Evolutionary conservation across 2,113 vertebrate species (phyloP).

Genomic region (Xiphias gladius): DNA sequence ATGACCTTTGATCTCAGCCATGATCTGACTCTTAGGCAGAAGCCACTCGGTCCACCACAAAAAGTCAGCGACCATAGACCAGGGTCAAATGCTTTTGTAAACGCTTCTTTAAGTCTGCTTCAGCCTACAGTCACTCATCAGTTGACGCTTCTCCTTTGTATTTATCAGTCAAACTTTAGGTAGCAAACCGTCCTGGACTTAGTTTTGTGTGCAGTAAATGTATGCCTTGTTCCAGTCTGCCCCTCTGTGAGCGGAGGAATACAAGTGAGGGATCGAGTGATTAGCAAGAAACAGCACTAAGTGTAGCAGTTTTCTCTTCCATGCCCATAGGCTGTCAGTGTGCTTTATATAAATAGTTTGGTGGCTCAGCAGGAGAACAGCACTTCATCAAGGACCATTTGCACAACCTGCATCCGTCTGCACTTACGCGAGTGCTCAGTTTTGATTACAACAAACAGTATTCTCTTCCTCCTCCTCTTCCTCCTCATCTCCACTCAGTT

Average conservation of each 20-base stretch:
- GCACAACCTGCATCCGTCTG: conserved; percentile 76
- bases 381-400: conserved; percentile 78
- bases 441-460: conserved; percentile 71
- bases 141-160: not conserved
- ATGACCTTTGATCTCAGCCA: conserved; percentile 63
- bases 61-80: not conserved
- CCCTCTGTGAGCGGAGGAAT: not conserved
- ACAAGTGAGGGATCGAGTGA: conserved; percentile 23
- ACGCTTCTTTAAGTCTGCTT: not conserved
- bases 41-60: not conserved
- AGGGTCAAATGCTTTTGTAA: not conserved
- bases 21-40: conserved; percentile 21
- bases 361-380: conserved; percentile 75
- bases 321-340: conserved; percentile 53
- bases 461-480: not conserved
- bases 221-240: not conserved
- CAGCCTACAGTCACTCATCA: not conserved
- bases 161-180: not conserved
- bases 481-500: not conserved
- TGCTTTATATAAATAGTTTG: conserved; percentile 74
- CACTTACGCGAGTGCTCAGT: conserved; percentile 57
- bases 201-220: not conserved
- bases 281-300: conserved; percentile 46
- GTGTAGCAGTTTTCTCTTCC: conserved; percentile 70
- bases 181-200: not conserved